Percentiles rank a stretch among this genome's conserved stretches.
Conservation (phyloP, 2,113 vertebrate genomes). For the Nannospalax galili region DNA sequence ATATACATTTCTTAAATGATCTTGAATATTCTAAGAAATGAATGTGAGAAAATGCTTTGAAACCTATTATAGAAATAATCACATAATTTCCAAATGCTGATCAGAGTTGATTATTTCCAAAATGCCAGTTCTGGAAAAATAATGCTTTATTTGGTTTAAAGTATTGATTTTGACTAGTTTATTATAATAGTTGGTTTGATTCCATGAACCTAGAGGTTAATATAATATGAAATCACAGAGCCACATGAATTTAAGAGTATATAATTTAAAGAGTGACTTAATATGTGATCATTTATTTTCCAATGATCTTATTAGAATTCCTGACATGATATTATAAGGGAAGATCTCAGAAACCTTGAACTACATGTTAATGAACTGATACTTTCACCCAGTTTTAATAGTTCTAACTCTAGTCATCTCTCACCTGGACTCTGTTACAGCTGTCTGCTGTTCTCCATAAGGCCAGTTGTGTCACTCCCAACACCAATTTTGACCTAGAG, state of each 20-base stretch:
- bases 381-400: neutral
- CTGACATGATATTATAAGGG: constrained; percentile 27
- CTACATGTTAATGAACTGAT: constrained; percentile 32
- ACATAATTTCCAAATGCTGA: constrained; percentile 54
- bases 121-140: constrained; percentile 14
- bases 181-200: constrained; percentile 21
- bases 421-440: neutral
- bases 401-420: neutral
- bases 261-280: constrained; percentile 25
- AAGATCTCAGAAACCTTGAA: neutral
- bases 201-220: neutral
- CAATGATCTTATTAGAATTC: constrained; percentile 6
- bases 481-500: neutral
- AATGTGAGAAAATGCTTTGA: constrained; percentile 61
- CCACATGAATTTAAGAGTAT: neutral
- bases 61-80: constrained; percentile 66
- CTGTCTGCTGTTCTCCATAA: neutral
- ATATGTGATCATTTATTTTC: constrained; percentile 54
- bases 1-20: constrained; percentile 67
- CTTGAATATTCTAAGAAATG: constrained; percentile 50
- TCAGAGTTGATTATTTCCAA: constrained; percentile 51
- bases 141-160: constrained; percentile 3
- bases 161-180: constrained; percentile 32
- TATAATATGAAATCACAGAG: constrained; percentile 11
- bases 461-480: neutral